Conservation (phyloP, 2,113 vertebrate species). For the Lepisosteus osseus region DNA sequence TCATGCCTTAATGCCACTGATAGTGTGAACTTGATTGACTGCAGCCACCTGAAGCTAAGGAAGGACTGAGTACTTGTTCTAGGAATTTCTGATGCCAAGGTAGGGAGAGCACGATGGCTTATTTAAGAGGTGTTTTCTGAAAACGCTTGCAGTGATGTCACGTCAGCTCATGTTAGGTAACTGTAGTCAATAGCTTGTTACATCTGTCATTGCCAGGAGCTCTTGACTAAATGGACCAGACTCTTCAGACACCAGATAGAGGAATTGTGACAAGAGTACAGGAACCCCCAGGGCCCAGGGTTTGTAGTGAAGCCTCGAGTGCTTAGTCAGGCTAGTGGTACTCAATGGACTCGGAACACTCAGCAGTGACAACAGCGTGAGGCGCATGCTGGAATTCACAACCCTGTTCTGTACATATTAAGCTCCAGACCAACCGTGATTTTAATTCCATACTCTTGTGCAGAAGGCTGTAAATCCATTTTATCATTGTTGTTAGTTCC, state of each 20-base stretch:
- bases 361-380: too few relatives aligned
- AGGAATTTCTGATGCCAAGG: slow-evolving; percentile 73
- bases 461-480: too few relatives aligned
- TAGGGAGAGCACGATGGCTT: slow-evolving; percentile 63
- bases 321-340: too few relatives aligned
- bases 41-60: slow-evolving; percentile 77
- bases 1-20: neutral
- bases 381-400: too few relatives aligned
- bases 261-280: neutral
- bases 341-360: too few relatives aligned
- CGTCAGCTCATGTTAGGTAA: slow-evolving; percentile 50
- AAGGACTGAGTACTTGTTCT: slow-evolving; percentile 65
- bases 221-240: neutral
- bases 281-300: neutral
- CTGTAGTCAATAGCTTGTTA: neutral
- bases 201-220: slow-evolving; percentile 1
- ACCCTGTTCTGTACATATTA: too few relatives aligned
- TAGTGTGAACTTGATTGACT: slow-evolving; percentile 67
- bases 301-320: too few relatives aligned
- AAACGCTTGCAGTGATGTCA: slow-evolving; percentile 72
- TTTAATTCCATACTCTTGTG: too few relatives aligned
- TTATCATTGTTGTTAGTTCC: too few relatives aligned
- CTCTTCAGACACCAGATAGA: neutral
- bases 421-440: too few relatives aligned
- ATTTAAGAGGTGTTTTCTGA: slow-evolving; percentile 64